phyloP scores from a whole-genome alignment of 2,113 vertebrate genomes.

The Rhinopithecus roxellana region DNA sequence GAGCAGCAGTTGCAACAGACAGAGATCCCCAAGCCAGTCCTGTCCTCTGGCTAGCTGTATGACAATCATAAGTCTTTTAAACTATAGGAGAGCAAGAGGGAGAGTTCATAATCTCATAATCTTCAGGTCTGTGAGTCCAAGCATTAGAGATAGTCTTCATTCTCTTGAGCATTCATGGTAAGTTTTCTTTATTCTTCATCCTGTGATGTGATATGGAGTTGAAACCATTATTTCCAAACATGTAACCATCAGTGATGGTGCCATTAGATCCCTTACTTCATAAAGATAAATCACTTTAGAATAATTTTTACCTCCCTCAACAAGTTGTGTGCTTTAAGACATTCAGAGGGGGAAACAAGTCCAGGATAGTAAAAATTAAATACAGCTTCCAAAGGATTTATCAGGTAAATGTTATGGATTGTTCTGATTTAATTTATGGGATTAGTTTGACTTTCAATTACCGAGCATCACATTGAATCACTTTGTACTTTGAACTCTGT shows the following conservation, averaged over 20 bases:
- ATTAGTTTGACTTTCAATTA: constrained; percentile 91
- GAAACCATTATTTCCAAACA: neutral
- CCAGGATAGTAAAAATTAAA: constrained; percentile 82
- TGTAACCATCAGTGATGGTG: neutral
- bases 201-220: neutral
- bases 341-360: neutral
- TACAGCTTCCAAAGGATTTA: constrained; percentile 84
- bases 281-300: constrained; percentile 59
- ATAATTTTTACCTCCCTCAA: constrained; percentile 57
- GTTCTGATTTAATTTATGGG: constrained; percentile 88
- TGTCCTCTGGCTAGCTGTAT: neutral
- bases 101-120: neutral
- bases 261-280: neutral
- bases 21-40: neutral
- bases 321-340: constrained; percentile 14
- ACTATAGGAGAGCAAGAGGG: neutral
- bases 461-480: constrained; percentile 86
- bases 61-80: neutral
- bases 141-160: neutral
- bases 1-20: neutral
- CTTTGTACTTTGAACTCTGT: constrained; percentile 85
- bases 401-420: constrained; percentile 89
- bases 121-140: neutral
- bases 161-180: neutral
- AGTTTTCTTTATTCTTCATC: constrained; percentile 7